Percentiles rank a stretch among this genome's conserved stretches.
phyloP scores from a whole-genome alignment of 2,113 vertebrate species.

The Sclerurus mexicanus region DNA sequence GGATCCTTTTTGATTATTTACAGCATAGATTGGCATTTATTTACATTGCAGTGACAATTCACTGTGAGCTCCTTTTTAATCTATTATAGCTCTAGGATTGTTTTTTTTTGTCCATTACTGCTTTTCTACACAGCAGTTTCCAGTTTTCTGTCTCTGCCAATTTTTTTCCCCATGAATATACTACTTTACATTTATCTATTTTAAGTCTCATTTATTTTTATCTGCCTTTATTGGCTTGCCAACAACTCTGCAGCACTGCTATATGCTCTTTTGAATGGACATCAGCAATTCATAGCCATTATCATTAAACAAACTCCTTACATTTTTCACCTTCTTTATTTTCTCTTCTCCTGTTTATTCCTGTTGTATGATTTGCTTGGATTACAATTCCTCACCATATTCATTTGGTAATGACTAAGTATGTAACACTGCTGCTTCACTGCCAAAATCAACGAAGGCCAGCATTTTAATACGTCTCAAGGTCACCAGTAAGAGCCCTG shows the following conservation, averaged over 20 bases:
- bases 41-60: neutral
- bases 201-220: conserved; percentile 43
- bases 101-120: conserved; percentile 20
- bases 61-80: neutral
- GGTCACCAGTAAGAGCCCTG: neutral
- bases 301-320: neutral
- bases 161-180: neutral
- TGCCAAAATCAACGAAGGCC: neutral
- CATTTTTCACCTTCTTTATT: neutral
- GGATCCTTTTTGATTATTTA: neutral
- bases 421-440: neutral
- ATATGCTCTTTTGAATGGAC: neutral
- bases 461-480: conserved; percentile 19
- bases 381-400: neutral
- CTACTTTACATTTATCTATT: conserved; percentile 5
- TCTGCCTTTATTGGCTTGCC: neutral
- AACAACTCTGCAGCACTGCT: neutral
- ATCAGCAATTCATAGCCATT: neutral
- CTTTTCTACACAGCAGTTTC: conserved; percentile 24
- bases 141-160: neutral
- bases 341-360: neutral
- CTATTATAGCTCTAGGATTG: neutral
- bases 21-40: neutral
- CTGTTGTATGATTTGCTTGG: neutral
- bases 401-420: neutral